A percentile compares a stretch with the other conserved stretches of the same genome.
Conservation (phyloP, 1,140 invertebrate genomes). For the Apocrypta bakeri region DNA sequence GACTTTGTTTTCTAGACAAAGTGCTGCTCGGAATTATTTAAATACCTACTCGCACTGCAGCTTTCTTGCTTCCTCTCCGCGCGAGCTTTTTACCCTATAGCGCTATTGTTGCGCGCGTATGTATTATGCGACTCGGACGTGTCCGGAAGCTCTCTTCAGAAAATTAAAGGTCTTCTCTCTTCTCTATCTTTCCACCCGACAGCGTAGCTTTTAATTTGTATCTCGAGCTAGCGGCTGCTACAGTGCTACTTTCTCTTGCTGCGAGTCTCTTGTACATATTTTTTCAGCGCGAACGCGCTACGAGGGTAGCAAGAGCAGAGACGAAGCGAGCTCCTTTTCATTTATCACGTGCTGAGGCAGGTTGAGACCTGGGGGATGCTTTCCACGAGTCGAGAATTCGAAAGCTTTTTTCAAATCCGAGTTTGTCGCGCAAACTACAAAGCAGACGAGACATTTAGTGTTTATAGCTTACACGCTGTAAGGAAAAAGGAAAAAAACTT, state of each 20-base stretch:
- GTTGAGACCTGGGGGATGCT: too few relatives aligned
- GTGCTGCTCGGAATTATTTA: conserved; percentile 35
- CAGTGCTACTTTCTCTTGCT: background rate
- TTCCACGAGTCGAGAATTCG: conserved; percentile 23
- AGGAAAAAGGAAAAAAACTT: too few relatives aligned
- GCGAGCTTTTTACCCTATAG: background rate
- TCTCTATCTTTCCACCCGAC: background rate
- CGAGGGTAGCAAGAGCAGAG: background rate
- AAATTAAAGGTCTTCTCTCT: conserved; percentile 36
- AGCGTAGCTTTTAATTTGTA: background rate
- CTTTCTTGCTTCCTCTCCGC: conserved; percentile 13
- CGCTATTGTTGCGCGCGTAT: conserved; percentile 13
- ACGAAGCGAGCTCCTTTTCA: background rate
- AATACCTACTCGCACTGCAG: background rate
- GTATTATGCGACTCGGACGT: conserved; percentile 36
- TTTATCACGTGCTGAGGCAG: conserved; percentile 39
- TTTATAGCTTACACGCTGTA: too few relatives aligned
- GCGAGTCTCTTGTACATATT: background rate
- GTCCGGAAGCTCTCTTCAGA: conserved; percentile 32
- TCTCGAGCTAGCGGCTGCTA: background rate
- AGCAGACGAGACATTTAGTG: too few relatives aligned
- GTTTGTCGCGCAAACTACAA: too few relatives aligned
- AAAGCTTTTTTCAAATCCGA: background rate
- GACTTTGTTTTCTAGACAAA: conserved; percentile 34
- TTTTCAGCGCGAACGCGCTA: background rate